phyloP scores from a whole-genome alignment of 1,140 invertebrate species.

The Chymomyza costata region DNA sequence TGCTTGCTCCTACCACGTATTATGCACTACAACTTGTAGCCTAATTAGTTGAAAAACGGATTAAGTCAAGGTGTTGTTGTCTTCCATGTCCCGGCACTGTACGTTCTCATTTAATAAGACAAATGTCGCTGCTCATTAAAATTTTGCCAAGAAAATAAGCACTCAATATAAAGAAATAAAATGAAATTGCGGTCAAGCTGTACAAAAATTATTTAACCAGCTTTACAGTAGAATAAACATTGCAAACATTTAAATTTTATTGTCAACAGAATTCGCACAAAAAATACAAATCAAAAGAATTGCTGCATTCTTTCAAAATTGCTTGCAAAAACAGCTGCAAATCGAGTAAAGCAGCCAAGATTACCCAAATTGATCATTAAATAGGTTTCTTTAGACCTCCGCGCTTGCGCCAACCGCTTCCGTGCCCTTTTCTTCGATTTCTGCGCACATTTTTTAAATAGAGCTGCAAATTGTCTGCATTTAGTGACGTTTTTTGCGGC shows the following conservation, averaged over 20 bases:
- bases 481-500: constrained; percentile 55
- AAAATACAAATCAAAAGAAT: constrained; percentile 23
- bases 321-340: constrained; percentile 10
- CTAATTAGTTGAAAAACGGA: constrained; percentile 67
- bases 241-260: constrained; percentile 54
- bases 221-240: constrained; percentile 38
- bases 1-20: constrained; percentile 1
- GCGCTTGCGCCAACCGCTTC: constrained; percentile 37
- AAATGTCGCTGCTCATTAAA: constrained; percentile 32
- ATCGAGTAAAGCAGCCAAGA: not conserved
- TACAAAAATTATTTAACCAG: constrained; percentile 48
- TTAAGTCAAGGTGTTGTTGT: constrained; percentile 21
- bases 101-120: constrained; percentile 13
- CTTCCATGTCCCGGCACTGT: constrained; percentile 4
- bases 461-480: constrained; percentile 27
- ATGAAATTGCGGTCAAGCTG: constrained; percentile 23
- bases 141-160: constrained; percentile 15
- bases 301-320: constrained; percentile 49
- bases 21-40: constrained; percentile 45
- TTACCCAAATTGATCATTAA: too few relatives aligned
- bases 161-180: too few relatives aligned
- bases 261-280: constrained; percentile 13
- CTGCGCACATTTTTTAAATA: not conserved
- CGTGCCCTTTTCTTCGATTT: constrained; percentile 25
- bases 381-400: too few relatives aligned